phyloP scores from a whole-genome alignment of 2,888 invertebrate genomes.

The Dasypolia templi region DNA sequence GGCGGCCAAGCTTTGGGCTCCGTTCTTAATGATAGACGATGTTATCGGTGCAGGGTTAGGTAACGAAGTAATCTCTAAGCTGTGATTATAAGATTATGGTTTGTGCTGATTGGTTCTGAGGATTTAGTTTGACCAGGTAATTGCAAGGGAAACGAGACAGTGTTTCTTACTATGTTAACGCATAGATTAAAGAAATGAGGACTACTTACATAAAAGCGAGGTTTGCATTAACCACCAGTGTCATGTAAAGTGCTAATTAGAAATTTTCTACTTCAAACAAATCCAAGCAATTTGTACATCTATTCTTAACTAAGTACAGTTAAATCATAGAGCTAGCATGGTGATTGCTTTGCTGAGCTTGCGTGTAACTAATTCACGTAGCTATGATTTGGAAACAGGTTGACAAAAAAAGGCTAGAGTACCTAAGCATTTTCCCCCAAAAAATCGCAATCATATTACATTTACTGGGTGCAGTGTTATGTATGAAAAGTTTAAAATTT shows the following conservation, averaged over 20 bases:
- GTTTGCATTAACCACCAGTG: not conserved
- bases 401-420: not conserved
- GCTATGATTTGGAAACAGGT: not conserved
- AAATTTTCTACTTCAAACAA: not conserved
- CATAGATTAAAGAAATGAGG: not conserved
- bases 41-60: constrained; percentile 40
- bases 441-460: not conserved
- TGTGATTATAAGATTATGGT: constrained; percentile 16
- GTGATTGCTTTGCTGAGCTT: not conserved
- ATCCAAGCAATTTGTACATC: not conserved
- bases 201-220: not conserved
- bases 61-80: constrained; percentile 38
- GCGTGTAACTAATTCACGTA: not conserved
- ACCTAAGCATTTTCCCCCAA: not conserved
- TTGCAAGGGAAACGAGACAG: not conserved
- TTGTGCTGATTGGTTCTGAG: constrained; percentile 1
- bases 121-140: not conserved
- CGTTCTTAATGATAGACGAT: constrained; percentile 55
- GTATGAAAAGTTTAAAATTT: not conserved
- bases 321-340: not conserved
- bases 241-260: not conserved
- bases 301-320: not conserved
- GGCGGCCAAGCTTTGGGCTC: constrained; percentile 40
- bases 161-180: not conserved
- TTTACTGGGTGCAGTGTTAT: not conserved